Evolutionary conservation across 2,888 invertebrate genomes (phyloP), one percentile per base, ranked within the genome.

Genomic region (Osedax fenrisi): DNA sequence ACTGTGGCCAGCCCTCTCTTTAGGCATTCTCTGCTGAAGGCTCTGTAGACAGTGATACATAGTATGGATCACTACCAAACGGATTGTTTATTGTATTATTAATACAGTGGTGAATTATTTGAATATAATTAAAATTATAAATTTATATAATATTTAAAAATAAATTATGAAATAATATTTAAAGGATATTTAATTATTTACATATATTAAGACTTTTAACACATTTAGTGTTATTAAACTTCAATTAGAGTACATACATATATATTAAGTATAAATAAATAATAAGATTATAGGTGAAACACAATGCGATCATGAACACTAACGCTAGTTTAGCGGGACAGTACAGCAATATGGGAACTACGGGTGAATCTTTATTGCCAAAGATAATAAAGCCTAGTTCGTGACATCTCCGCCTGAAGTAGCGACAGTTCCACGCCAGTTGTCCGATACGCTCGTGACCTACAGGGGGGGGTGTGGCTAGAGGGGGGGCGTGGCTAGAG

Each of bases 291-390:
- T n/a, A n/a, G n/a, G n/a, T n/a, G n/a, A n/a, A n/a, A n/a, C n/a
- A n/a, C n/a, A n/a, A n/a, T n/a, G n/a, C n/a, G n/a, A n/a, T n/a
- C n/a, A n/a, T n/a, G n/a, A 23, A 41, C 17, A 86, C 88, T 86
- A 86, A 92, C 89, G 91, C 90, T 85, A 95, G 92, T 88, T 95
- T 96, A 76, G 94, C 92, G 85, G 93, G 95, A 80, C 92, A 88
- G 87, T 93, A 98, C 78, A 94, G 90, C 82, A 98, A 86, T 87
- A 98, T 88, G 21, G 97, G 97, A 81, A 98, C 92, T 77, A 98
- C 95, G 0, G 97, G 97, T 66, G 95, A 95, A 85, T 94, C 92
- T 82, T 89, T 89, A 86, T 94, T 91, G 3, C 97, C 97, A 84
- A 91, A 92, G 78, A 90, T 89, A 79, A 96, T 91, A 79, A 94